Evolutionary conservation across 2,888 invertebrate species (phyloP), one percentile per base, ranked within the genome.

Genomic region (Epistrophe grossulariae): DNA sequence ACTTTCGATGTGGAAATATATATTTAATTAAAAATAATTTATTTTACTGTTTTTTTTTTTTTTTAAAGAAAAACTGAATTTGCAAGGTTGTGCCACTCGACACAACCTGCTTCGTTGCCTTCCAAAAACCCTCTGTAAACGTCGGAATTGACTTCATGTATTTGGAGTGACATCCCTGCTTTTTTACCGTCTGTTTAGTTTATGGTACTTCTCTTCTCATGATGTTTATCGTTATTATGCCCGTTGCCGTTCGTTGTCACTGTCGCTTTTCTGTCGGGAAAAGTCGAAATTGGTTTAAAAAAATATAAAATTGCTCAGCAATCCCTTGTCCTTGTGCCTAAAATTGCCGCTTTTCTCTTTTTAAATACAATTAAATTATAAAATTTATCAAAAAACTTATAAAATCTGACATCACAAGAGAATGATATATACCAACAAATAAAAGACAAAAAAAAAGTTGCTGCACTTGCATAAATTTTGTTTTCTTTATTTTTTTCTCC

Each of bases 381-480:
- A 43, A 76, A 31, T 17, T 19, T 10, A 52, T 38, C 6, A 48
- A 40, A 70, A 72, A 40, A n/a, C 19, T 55, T 17, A 28, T 24
- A 9, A 40, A 35, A 17, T 17, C 5, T 17, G 5, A 17, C 15
- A 28, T 7, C 15, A 4, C 1, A 8, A 70, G 43, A 24, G 24
- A 24, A 24, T 81, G 55, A 81, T 57, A 57, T 66, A 64, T 13
- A 40, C n/a, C 28, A 79, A 50, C 38, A 66, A n/a, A 24, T 15
- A 35, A 50, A 48, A 11, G 13, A 17, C 9, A 7, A 38, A 50
- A 10, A 66, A 19, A 71, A 68, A 45, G 15, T 60, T 55, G 60
- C 80, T 73, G 77, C 77, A 78, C 73, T 81, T 60, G 77, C 77
- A 81, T 68, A 72, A 80, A 80, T 76, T 77, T 72, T 68, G 24